Base-by-base conservation (phyloP, 2,888 invertebrate species). In the Incurvaria masculella region DNA sequence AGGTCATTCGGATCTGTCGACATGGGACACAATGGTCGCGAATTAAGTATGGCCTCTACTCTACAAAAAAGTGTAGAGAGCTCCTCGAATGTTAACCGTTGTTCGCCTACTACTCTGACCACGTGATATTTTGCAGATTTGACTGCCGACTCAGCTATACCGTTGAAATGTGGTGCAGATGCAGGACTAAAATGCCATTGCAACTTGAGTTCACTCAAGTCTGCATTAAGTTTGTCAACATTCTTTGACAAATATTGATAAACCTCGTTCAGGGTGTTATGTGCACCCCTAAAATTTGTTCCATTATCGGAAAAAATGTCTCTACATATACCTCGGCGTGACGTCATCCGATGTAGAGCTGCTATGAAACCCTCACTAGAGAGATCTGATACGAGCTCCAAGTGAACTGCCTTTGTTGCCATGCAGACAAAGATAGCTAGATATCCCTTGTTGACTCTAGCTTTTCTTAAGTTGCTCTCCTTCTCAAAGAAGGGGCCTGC, bases 61-160 rank as follows among this genome's bases (percentile, higher is more conserved):
- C 23, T 23, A 23, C 10, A 10, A 6, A 23, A 5, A 5, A 23
- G 23, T 10, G 53, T 55, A 5, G 45, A n/a, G 27, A 55, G 40
- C 40, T 55, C 54, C 26, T 53, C 47, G 47, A 56, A 51, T 10
- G 53, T 51, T 18, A 57, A 40, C 17, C 52, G 47, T 20, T 47
- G 49, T 33, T 55, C 52, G 10, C 53, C 54, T 18, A 54, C 33
- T 48, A 11, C 49, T 46, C 20, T 45, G 38, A 19, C 44, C 27
- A n/a, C 18, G n/a, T 55, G 55, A 26, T 49, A 43, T 44, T 58
- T 55, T 2, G 52, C 52, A 0, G 53, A 53, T 42, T 52, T 56
- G 1, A 56, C 48, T 1, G 53, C 52, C 11, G 54, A 51, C 39
- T 57, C 58, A 50, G 42, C 50, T 2, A 23, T 23, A 23, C 23